Evolutionary conservation across 2,113 vertebrate genomes (phyloP).

Genomic region (Otus sunia): DNA sequence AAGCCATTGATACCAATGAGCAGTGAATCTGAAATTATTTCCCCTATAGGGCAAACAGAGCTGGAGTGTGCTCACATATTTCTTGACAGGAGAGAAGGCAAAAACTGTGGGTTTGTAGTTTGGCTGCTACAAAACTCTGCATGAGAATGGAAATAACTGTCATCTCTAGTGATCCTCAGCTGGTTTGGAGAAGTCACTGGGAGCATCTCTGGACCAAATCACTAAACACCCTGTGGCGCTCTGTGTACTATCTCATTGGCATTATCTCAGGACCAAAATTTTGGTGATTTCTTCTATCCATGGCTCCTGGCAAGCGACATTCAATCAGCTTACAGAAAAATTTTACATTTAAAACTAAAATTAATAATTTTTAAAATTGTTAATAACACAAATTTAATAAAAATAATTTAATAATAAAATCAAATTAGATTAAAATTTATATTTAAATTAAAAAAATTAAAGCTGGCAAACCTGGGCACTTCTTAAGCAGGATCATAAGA

Average conservation of each 20-base stretch:
- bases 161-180: background rate
- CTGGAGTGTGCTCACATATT: background rate
- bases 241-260: background rate
- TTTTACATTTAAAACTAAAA: background rate
- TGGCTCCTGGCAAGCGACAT: background rate
- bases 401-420: background rate
- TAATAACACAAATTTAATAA: background rate
- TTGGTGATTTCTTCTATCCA: background rate
- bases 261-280: background rate
- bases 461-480: background rate
- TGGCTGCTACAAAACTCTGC: background rate
- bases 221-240: fast-evolving
- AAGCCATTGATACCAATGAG: background rate
- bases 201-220: background rate
- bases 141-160: background rate
- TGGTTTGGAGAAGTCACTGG: background rate
- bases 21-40: background rate
- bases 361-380: background rate
- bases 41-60: background rate
- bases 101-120: background rate
- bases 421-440: background rate
- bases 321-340: background rate
- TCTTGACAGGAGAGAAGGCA: background rate
- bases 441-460: background rate
- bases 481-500: background rate